phyloP scores from a whole-genome alignment of 2,888 invertebrate species.

The Scrobipalpa costella region DNA sequence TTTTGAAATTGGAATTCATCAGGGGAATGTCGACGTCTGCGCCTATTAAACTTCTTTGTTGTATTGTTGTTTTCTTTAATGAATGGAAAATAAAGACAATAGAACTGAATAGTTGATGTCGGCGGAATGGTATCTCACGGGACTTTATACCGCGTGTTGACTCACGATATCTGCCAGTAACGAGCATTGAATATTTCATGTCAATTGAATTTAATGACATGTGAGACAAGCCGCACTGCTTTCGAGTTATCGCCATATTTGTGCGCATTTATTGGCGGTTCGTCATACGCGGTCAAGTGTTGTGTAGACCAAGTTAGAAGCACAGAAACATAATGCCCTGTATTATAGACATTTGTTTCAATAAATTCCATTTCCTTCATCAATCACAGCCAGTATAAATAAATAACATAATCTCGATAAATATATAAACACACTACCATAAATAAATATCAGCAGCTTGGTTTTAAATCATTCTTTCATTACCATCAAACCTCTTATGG shows the following conservation, averaged over 20 bases:
- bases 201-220: constrained; percentile 25
- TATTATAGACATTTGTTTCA: no score
- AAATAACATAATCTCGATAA: no score
- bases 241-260: constrained; percentile 36
- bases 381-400: no score
- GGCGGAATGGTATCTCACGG: constrained; percentile 15
- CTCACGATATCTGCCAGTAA: constrained; percentile 11
- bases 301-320: background rate
- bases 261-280: constrained; percentile 29
- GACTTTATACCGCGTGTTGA: constrained; percentile 7
- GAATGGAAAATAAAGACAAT: constrained; percentile 20
- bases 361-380: no score
- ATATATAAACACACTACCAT: no score
- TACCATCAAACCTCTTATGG: no score
- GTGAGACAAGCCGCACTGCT: constrained; percentile 34
- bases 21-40: constrained; percentile 12
- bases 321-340: background rate
- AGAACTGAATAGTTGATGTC: background rate
- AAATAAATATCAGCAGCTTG: no score
- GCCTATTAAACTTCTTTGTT: constrained; percentile 2
- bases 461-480: background rate
- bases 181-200: constrained; percentile 23
- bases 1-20: constrained; percentile 27
- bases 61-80: constrained; percentile 20
- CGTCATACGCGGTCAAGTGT: constrained; percentile 25